Percentiles rank a stretch among this genome's conserved stretches.
phyloP scores from a whole-genome alignment of 2,888 invertebrate genomes.

The Tubiluchus corallicola region DNA sequence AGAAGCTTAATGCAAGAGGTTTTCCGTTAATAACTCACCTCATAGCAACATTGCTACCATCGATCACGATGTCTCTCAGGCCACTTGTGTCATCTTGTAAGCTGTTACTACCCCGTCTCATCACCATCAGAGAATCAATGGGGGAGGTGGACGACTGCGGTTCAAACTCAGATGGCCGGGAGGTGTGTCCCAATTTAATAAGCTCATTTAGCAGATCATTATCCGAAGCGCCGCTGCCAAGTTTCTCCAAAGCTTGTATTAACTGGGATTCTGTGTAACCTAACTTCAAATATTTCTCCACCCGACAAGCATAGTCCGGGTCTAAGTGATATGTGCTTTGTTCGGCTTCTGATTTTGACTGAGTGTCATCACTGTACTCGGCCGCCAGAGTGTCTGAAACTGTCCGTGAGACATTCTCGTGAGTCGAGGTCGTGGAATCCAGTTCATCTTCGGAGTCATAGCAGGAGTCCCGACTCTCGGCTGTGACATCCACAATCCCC shows the following conservation, averaged over 20 bases:
- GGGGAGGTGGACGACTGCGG: background rate
- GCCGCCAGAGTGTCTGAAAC: constrained; percentile 64
- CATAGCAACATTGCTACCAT: constrained; percentile 88
- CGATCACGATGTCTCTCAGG: constrained; percentile 59
- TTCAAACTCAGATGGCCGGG: constrained; percentile 6
- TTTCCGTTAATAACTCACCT: constrained; percentile 36
- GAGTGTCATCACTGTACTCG: constrained; percentile 68
- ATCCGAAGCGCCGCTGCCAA: constrained; percentile 66
- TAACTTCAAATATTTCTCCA: constrained; percentile 75
- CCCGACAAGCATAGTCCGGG: constrained; percentile 39
- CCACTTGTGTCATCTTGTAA: background rate
- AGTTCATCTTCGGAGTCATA: no score
- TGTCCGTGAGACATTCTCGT: constrained; percentile 59
- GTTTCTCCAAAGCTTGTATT: constrained; percentile 54
- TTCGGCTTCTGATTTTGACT: constrained; percentile 11
- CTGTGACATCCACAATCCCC: no score
- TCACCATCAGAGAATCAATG: background rate
- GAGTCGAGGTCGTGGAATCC: no score
- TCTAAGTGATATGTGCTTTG: no score
- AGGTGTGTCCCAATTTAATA: constrained; percentile 44
- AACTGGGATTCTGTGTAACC: constrained; percentile 76
- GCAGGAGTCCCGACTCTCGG: no score
- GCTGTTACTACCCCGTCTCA: background rate
- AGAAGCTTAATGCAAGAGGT: background rate
- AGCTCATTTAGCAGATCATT: constrained; percentile 74